Base-by-base conservation (phyloP, 2,797 vertebrate species). In the Ceyx erithaca region DNA sequence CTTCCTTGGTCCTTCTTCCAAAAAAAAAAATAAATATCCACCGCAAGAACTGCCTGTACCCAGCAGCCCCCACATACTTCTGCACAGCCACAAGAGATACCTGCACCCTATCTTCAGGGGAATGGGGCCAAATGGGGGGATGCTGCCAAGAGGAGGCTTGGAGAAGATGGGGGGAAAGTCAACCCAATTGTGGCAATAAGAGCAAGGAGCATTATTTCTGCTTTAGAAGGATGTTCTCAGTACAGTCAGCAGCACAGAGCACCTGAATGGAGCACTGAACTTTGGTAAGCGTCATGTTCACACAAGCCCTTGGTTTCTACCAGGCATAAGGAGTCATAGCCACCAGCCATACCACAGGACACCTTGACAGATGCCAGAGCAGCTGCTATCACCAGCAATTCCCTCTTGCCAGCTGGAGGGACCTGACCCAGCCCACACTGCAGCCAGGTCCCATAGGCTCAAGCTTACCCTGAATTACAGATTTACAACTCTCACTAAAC, bases 1-100 rank as follows among this genome's bases (percentile, higher is more conserved):
- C 75, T 92, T 90, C 35, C 78, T 62, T 62, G 43, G 66, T 55
- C 73, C 57, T 41, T 75, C 46, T 57, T 43, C 68, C 81, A 69
- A 88, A 86, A 77, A 46, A 26, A 26, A 15, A 45, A 45, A 46
- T 22, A 26, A 26, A 15, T 2, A 78, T 9, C 40, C 45, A 86
- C 14, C 12, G 37, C 14, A 1, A 83, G 14, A 85, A 57, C 37
- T 69, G 26, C 48, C 57, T 54, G 46, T 52, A 64, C 14, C 46
- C 55, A 48, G 46, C 26, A 69, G 40, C 18, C 14, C 37, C 41
- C 6, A 1, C 7, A 1, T 9, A 15, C 52, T 54, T 10, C 26
- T 49, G 51, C 40, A 61, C 41, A 78, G 54, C n/a, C n/a, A 3
- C 18, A 45, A n/a, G 35, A 89, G 64, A 59, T 4, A 75, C 41